A percentile compares a stretch with the other conserved stretches of the same genome.
Evolutionary conservation across 2,888 invertebrate genomes (phyloP).

Genomic region (Clivina fossor): DNA sequence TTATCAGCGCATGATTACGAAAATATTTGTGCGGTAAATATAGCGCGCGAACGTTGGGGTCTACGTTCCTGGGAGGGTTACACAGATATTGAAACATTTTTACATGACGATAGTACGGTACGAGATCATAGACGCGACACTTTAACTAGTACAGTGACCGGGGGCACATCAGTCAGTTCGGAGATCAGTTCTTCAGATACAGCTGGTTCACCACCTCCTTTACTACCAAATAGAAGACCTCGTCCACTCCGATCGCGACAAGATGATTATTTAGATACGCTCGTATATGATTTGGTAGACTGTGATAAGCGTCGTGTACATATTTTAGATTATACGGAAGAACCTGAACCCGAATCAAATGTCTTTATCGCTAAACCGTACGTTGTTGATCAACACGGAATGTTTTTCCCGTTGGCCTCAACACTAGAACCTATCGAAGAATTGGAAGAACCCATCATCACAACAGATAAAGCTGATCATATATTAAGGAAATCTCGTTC

Average conservation of each 20-base stretch:
- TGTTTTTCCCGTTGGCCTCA: slow-evolving; percentile 54
- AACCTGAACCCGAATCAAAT: slow-evolving; percentile 41
- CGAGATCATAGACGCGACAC: slow-evolving; percentile 57
- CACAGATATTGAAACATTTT: slow-evolving; percentile 65
- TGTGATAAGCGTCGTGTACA: slow-evolving; percentile 39
- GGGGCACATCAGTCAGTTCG: slow-evolving; percentile 57
- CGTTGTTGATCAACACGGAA: slow-evolving; percentile 57
- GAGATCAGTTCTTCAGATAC: slow-evolving; percentile 57
- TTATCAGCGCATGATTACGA: slow-evolving; percentile 67
- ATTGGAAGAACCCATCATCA: slow-evolving; percentile 53
- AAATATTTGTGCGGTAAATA: slow-evolving; percentile 66
- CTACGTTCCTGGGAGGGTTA: slow-evolving; percentile 67
- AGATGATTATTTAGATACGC: slow-evolving; percentile 59
- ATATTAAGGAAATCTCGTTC: slow-evolving; percentile 46
- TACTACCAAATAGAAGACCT: slow-evolving; percentile 42
- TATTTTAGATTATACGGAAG: slow-evolving; percentile 36
- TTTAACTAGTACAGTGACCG: slow-evolving; percentile 57
- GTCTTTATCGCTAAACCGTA: slow-evolving; percentile 61
- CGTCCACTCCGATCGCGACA: slow-evolving; percentile 47
- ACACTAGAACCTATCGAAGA: slow-evolving; percentile 61
- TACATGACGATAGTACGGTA: slow-evolving; percentile 64
- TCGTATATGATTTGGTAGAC: slow-evolving; percentile 55
- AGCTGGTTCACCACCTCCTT: slow-evolving; percentile 50
- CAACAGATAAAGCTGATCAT: slow-evolving; percentile 34
- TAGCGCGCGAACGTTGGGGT: slow-evolving; percentile 66